phyloP scores from a whole-genome alignment of 2,797 vertebrate genomes.

The Tachyglossus aculeatus region DNA sequence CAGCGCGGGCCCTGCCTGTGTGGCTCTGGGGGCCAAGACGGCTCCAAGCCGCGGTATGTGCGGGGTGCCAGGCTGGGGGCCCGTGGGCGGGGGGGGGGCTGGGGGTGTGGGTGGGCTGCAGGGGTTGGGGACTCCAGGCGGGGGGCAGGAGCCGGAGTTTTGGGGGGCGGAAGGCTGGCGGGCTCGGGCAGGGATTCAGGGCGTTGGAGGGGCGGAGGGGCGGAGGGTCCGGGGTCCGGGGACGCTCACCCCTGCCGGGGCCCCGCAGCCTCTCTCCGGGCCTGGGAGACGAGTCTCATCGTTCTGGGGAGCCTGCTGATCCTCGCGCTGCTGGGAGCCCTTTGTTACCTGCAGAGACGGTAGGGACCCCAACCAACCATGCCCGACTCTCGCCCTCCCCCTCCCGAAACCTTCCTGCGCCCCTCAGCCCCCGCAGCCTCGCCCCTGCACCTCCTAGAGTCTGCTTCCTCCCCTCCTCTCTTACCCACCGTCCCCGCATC shows the following conservation, averaged over 20 bases:
- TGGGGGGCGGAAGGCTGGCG: too few species aligned
- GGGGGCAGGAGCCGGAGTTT: accelerated
- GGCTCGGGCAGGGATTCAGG: not conserved
- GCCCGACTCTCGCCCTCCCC: not conserved
- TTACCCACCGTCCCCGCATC: too few species aligned
- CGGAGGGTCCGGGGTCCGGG: not conserved
- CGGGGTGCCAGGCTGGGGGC: accelerated
- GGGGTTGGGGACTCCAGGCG: accelerated
- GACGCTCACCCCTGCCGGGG: not conserved
- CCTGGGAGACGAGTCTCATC: constrained; percentile 36
- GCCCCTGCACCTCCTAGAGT: too few species aligned
- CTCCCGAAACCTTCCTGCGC: too few species aligned
- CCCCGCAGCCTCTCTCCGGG: constrained; percentile 37
- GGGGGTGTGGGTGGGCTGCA: not conserved
- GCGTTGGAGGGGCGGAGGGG: not conserved
- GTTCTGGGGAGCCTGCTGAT: constrained; percentile 20
- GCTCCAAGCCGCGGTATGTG: accelerated
- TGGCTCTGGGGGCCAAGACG: accelerated
- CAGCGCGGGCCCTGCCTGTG: not conserved
- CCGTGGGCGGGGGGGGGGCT: too few species aligned
- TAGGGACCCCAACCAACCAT: constrained; percentile 16
- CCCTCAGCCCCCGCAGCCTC: too few species aligned
- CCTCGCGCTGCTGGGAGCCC: not conserved
- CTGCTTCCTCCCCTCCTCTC: too few species aligned
- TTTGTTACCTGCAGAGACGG: constrained; percentile 34